Evolutionary conservation across 2,888 invertebrate genomes (phyloP).

Genomic region (Clunio marinus): DNA sequence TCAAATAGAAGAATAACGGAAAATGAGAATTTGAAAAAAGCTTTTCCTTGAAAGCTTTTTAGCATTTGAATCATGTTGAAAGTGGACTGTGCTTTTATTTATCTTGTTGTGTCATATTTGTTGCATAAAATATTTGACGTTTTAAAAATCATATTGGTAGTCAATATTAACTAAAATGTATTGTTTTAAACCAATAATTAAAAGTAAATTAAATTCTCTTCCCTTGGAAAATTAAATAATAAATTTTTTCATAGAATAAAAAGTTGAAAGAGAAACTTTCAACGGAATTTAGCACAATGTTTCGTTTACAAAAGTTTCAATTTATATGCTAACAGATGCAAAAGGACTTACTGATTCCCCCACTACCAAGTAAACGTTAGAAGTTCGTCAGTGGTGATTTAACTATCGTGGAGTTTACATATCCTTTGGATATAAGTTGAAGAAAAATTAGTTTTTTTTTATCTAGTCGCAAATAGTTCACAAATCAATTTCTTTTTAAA

Average conservation of each 20-base stretch:
- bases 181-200: too few species aligned
- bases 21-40: background rate
- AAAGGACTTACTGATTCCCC: constrained; percentile 31
- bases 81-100: too few species aligned
- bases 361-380: constrained; percentile 32
- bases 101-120: too few species aligned
- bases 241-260: too few species aligned
- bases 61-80: background rate
- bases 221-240: too few species aligned
- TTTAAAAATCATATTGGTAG: too few species aligned
- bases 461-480: too few species aligned
- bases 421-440: constrained; percentile 16
- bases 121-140: too few species aligned
- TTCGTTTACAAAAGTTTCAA: constrained; percentile 7
- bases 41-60: constrained; percentile 13
- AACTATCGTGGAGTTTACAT: constrained; percentile 37
- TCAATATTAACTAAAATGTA: too few species aligned
- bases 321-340: background rate
- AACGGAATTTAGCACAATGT: constrained; percentile 6
- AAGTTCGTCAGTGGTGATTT: constrained; percentile 30
- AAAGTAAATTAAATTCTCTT: too few species aligned
- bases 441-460: too few species aligned
- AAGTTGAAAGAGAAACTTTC: background rate
- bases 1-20: background rate
- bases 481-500: too few species aligned